Base-by-base conservation (phyloP, 2,888 invertebrate species). In the Cheilosia urbana region DNA sequence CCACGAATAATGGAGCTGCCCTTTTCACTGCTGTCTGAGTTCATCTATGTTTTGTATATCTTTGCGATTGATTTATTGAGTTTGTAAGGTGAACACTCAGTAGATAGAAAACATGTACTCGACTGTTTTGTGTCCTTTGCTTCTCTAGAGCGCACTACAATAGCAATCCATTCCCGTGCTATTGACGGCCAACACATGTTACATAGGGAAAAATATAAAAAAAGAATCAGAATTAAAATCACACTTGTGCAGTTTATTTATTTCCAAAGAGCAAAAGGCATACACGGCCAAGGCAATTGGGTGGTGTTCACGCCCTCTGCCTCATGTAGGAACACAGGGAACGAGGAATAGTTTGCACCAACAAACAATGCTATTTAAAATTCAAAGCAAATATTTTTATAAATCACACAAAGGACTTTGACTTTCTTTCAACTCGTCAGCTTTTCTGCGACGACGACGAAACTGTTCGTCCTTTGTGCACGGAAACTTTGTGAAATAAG, bases 11-110 rank as follows among this genome's bases (percentile, higher is more conserved):
- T 78, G 11, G 87, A 79, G 62, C 83, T 76, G 66, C 84, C 78
- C 47, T 85, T 82, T 45, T 88, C 88, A 72, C 80, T 87, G 58
- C 75, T 79, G 58, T 88, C 87, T 49, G 87, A 87, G 71, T 88
- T 88, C 88, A 88, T 88, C 51, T 75, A 76, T 73, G 77, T 81
- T 77, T 76, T 15, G 51, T 53, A 19, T 60, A 58, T 57, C 73
- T 58, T 9, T 47, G 30, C 51, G 68, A 45, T 76, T 57, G 57
- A 63, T 75, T 65, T 72, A 62, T 63, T 63, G 62, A 78, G 62
- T 62, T 45, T 62, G 47, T 45, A 40, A 58, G 42, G 69, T 58
- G 57, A 62, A 24, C 81, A 42, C 27, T 27, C 71, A 65, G 42
- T 62, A 45, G 47, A 71, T 58, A 60, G 58, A 79, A 63, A 79